Percentiles rank a stretch among this genome's conserved stretches.
Conservation (phyloP, 2,797 vertebrate genomes). For the Callimico goeldii region DNA sequence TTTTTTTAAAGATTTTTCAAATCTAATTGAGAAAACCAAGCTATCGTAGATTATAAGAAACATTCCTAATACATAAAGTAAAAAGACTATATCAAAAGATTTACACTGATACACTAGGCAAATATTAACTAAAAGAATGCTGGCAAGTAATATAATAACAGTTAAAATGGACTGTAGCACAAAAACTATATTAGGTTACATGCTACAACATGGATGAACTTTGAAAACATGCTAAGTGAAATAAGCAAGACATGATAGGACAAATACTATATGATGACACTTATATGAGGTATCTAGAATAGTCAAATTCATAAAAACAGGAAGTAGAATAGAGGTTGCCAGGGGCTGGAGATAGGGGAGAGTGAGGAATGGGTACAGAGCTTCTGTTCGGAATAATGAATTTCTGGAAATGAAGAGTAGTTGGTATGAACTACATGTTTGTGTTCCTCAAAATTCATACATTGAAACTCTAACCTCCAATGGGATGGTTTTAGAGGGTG, state of each 20-base stretch:
- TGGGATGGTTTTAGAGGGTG: neutral
- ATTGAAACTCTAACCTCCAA: neutral
- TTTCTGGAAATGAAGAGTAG: neutral
- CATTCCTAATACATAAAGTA: neutral
- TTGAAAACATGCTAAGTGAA: neutral
- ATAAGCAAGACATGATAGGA: neutral
- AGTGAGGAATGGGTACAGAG: neutral
- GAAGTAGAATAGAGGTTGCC: neutral
- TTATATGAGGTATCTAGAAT: neutral
- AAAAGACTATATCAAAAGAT: neutral
- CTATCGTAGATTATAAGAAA: neutral
- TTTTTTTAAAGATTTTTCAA: neutral
- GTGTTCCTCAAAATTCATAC: neutral
- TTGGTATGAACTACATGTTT: neutral
- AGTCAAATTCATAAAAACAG: neutral
- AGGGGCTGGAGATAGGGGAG: neutral
- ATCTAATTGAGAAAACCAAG: neutral
- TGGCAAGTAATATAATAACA: neutral
- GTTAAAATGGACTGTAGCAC: neutral
- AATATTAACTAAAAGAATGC: neutral
- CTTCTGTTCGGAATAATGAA: neutral
- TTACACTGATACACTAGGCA: neutral
- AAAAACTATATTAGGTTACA: neutral
- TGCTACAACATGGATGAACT: neutral
- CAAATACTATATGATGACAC: neutral